Evolutionary conservation across 2,113 vertebrate genomes (phyloP).

Genomic region (Naja naja): DNA sequence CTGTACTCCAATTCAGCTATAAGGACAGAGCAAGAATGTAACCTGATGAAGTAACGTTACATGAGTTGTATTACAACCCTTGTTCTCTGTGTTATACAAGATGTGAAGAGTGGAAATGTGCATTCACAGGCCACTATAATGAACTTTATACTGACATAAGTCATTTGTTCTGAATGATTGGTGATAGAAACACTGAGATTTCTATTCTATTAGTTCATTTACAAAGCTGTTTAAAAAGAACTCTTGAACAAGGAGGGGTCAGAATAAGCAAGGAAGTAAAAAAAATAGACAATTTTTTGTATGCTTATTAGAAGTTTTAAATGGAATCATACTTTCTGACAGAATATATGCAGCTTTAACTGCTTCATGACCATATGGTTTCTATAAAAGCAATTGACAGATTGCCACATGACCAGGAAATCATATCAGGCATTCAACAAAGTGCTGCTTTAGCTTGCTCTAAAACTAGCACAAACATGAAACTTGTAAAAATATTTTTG

Average conservation of each 20-base stretch:
- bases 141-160: conserved; percentile 17
- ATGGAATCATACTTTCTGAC: not conserved
- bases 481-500: not conserved
- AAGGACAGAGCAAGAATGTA: not conserved
- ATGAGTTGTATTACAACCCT: not conserved
- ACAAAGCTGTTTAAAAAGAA: conserved; percentile 5
- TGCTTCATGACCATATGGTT: not conserved
- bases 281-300: conserved; percentile 5
- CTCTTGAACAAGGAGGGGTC: not conserved
- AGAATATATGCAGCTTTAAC: not conserved
- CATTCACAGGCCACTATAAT: conserved; percentile 57
- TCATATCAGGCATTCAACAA: not conserved
- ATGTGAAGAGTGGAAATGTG: conserved; percentile 40
- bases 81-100: not conserved
- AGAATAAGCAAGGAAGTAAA: not conserved
- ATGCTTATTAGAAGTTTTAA: not conserved
- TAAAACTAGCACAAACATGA: not conserved
- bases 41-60: not conserved
- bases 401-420: not conserved
- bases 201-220: conserved; percentile 22
- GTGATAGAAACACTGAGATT: not conserved
- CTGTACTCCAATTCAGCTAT: not conserved
- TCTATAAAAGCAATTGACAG: not conserved
- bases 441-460: not conserved
- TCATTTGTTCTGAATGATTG: not conserved